These are phyloP conservation scores for Tholera decimalis DNA, from an alignment of 2,888 invertebrate species.

Conservation along the genomic window DNA sequence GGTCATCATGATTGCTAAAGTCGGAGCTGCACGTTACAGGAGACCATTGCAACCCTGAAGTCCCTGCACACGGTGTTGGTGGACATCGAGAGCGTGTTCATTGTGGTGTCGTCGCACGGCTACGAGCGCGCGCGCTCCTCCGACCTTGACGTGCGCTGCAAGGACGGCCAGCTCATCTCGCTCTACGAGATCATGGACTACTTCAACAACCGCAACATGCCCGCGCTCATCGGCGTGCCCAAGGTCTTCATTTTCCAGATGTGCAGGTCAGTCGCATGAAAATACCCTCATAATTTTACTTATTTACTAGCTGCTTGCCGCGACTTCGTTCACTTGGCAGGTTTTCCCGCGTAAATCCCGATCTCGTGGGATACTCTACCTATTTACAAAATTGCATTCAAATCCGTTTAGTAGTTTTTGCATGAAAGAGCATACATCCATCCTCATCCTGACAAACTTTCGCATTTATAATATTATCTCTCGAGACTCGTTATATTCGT, in stretches of 20 bases:
- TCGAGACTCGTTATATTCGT: no score
- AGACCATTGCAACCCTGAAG: slow-evolving; percentile 83
- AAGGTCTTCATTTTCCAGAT: slow-evolving; percentile 95
- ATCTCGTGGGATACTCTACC: no score
- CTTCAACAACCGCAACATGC: slow-evolving; percentile 91
- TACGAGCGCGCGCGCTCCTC: slow-evolving; percentile 81
- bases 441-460: no score
- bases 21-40: slow-evolving; percentile 63
- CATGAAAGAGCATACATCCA: no score
- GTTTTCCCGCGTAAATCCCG: no score
- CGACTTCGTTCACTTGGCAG: no score
- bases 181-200: slow-evolving; percentile 90
- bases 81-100: slow-evolving; percentile 92
- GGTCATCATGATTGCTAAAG: background rate
- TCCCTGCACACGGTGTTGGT: slow-evolving; percentile 79
- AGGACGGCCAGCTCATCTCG: slow-evolving; percentile 89
- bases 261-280: slow-evolving; percentile 88
- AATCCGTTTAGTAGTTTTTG: no score
- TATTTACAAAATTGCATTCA: no score
- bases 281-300: no score
- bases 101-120: slow-evolving; percentile 94
- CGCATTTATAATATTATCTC: no score
- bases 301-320: no score
- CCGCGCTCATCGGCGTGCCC: slow-evolving; percentile 91
- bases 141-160: slow-evolving; percentile 92